Conservation (phyloP, 1,140 invertebrate species). For the Musca domestica region DNA sequence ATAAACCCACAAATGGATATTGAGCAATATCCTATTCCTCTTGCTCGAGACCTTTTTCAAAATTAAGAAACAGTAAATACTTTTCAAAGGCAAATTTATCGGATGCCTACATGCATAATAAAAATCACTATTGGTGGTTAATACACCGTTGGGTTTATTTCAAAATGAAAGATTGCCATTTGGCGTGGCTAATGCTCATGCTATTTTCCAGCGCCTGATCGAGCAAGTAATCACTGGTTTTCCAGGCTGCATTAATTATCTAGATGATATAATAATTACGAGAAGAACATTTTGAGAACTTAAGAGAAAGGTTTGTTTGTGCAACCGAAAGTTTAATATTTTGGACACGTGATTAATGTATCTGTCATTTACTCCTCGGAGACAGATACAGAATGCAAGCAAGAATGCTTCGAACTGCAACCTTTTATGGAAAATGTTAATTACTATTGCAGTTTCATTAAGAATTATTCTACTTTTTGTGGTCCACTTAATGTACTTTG, state of each 20-base stretch:
- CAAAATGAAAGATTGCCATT: constrained; percentile 3
- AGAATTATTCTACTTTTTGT: too few relatives aligned
- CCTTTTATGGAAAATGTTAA: too few relatives aligned
- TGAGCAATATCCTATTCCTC: constrained; percentile 26
- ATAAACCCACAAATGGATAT: constrained; percentile 17
- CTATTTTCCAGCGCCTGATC: constrained; percentile 16
- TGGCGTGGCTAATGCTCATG: constrained; percentile 12
- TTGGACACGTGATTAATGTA: constrained; percentile 38
- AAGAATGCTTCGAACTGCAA: too few relatives aligned
- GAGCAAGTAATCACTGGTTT: neutral
- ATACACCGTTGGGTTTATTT: constrained; percentile 16
- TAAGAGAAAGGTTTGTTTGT: constrained; percentile 2
- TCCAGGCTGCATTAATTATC: neutral
- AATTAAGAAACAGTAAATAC: neutral
- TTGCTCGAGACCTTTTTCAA: constrained; percentile 8
- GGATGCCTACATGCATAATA: constrained; percentile 18
- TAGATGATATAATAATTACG: neutral
- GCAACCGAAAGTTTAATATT: constrained; percentile 30
- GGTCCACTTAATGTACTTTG: too few relatives aligned
- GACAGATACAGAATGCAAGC: too few relatives aligned
- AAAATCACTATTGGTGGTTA: constrained; percentile 7
- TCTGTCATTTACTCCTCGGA: too few relatives aligned
- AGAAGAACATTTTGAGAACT: neutral
- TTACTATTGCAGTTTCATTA: too few relatives aligned
- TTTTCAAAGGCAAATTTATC: constrained; percentile 22